Base-by-base conservation (phyloP, 2,888 invertebrate genomes). In the Drosophila hamatofila region DNA sequence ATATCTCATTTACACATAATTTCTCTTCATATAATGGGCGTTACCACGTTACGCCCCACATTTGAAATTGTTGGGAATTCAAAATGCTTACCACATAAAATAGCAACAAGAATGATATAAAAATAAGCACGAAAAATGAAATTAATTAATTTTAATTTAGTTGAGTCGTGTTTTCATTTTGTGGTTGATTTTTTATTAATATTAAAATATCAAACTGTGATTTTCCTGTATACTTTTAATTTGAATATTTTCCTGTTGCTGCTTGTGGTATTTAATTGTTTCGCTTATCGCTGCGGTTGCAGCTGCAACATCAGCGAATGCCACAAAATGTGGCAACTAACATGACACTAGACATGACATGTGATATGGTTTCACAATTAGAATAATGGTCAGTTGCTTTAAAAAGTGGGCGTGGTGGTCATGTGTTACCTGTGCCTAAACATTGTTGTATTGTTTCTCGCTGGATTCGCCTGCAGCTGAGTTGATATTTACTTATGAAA, bases 261-360 rank as follows among this genome's bases (percentile, higher is more conserved):
- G 21, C 39, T 8, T n/a, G 25, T 44, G 33, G 33, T 12, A 33
- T 56, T 56, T 54, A 49, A 67, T 67, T 41, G 41, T 67, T 41
- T 16, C n/a, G 48, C 55, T 66, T 54, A 48, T 66, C 66, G 48
- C 18, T 48, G 66, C 48, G 69, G 68, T 35, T 16, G 16, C 25
- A 25, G n/a, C 33, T n/a, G 21, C 27, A 21, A 21, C 42, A n/a
- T 11, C 21, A n/a, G 33, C n/a, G 9, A 21, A 14, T 65, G 66
- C 67, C 67, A 67, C 65, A 65, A 33, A 67, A 46, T 57, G 57
- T 51, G 69, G 68, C 68, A 52, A 41, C 41, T 27, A 54, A 48
- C 21, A 70, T 69, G 68, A 59, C 70, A 69, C 18, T 69, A 46
- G 27, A n/a, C 49, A 37, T 44, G 51, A 52, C 60, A 52, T 25